A percentile compares a stretch with the other conserved stretches of the same genome.
Conservation (phyloP, 1,140 invertebrate genomes). For the Drosophila mauritiana region DNA sequence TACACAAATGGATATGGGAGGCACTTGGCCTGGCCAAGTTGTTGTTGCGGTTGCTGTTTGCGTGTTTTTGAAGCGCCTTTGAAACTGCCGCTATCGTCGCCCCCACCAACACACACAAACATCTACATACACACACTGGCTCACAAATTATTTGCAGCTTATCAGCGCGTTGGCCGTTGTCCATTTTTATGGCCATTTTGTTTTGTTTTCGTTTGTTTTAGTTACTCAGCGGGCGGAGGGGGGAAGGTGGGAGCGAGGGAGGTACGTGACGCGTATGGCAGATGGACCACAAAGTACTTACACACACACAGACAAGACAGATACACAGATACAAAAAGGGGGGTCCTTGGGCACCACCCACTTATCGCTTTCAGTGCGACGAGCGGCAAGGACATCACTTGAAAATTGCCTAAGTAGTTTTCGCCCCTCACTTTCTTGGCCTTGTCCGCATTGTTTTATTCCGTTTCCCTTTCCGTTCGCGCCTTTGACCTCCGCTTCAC, state of each 20-base stretch:
- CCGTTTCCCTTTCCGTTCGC: conserved; percentile 30
- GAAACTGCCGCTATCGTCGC: conserved; percentile 65
- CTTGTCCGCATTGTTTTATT: conserved; percentile 30
- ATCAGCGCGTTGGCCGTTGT: conserved; percentile 77
- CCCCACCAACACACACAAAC: conserved; percentile 4
- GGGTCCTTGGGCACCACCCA: conserved; percentile 31
- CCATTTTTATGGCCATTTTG: conserved; percentile 78
- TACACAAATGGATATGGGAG: neutral
- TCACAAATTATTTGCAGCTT: conserved; percentile 82
- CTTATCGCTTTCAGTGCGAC: conserved; percentile 52
- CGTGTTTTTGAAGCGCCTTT: conserved; percentile 69
- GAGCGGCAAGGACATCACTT: conserved; percentile 71
- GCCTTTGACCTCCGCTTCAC: conserved; percentile 11
- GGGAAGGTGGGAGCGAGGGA: neutral
- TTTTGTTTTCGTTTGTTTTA: conserved; percentile 78
- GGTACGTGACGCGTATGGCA: conserved; percentile 52
- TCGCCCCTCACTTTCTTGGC: conserved; percentile 19
- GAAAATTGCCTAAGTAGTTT: conserved; percentile 83
- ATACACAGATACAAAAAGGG: neutral
- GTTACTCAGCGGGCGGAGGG: conserved; percentile 42
- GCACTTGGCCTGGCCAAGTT: conserved; percentile 36
- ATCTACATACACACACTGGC: conserved; percentile 17
- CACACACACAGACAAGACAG: conserved; percentile 13
- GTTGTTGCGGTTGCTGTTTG: conserved; percentile 45
- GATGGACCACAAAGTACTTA: conserved; percentile 57